Conservation (phyloP, 2,113 vertebrate genomes). For the Stomatorhinus ivindoensis region DNA sequence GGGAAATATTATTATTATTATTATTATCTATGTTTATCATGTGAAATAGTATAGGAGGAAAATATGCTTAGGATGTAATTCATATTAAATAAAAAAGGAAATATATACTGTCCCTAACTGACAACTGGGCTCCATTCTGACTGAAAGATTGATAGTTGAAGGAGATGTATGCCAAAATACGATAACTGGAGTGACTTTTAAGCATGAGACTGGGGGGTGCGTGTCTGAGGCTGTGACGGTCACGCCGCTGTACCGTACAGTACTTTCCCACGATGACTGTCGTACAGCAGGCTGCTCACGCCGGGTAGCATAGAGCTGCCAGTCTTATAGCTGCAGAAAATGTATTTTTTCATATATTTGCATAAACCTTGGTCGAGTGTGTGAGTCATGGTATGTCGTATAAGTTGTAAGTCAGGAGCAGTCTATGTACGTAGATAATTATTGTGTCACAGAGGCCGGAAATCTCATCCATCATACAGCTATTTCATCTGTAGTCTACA, state of each 20-base stretch:
- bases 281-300: neutral
- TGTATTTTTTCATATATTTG: neutral
- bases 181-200: neutral
- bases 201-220: neutral
- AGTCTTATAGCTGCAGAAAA: neutral
- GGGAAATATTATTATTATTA: neutral
- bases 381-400: neutral
- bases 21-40: neutral
- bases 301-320: neutral
- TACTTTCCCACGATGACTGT: neutral
- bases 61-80: neutral
- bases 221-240: neutral
- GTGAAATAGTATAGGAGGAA: neutral
- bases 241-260: neutral
- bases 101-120: neutral
- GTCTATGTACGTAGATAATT: neutral
- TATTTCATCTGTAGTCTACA: neutral
- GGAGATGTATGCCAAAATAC: neutral
- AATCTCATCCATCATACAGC: neutral
- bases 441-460: neutral
- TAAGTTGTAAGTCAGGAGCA: neutral
- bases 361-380: neutral
- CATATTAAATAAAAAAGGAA: neutral
- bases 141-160: neutral
- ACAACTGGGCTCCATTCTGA: neutral